Evolutionary conservation across 2,888 invertebrate genomes (phyloP).

Genomic region (Reticulitermes lucifugus): DNA sequence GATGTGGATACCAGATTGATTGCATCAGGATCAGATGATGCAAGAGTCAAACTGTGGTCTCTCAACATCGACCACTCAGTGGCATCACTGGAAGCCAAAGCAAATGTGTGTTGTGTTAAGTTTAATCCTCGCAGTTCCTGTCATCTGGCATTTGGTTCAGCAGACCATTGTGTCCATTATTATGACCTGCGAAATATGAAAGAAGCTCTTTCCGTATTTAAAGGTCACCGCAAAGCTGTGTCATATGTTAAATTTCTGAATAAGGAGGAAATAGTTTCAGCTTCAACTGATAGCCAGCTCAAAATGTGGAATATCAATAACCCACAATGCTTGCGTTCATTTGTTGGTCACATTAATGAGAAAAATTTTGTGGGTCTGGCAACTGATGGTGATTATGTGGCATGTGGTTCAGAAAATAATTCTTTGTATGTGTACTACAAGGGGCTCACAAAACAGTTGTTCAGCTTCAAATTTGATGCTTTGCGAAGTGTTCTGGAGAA

Average conservation of each 20-base stretch:
- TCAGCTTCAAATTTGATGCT: constrained; percentile 89
- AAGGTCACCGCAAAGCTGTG: constrained; percentile 93
- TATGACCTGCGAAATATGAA: constrained; percentile 90
- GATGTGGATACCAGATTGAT: constrained; percentile 89
- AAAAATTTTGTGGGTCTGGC: constrained; percentile 96
- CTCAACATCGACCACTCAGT: constrained; percentile 88
- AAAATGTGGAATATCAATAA: constrained; percentile 90
- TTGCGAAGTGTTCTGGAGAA: constrained; percentile 81
- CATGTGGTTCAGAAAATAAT: constrained; percentile 96
- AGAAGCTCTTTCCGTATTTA: constrained; percentile 83
- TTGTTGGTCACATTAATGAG: constrained; percentile 93
- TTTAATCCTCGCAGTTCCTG: constrained; percentile 87
- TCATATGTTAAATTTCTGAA: constrained; percentile 94
- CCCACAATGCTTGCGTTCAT: constrained; percentile 82
- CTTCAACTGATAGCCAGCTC: constrained; percentile 90
- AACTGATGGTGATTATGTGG: constrained; percentile 91
- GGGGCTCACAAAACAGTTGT: constrained; percentile 86
- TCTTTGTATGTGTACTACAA: constrained; percentile 93
- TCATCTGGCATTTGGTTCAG: constrained; percentile 95
- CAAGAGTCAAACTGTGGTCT: constrained; percentile 93
- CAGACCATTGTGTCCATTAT: constrained; percentile 96
- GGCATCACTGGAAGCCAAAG: constrained; percentile 90
- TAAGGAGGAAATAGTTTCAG: constrained; percentile 87
- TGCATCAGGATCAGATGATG: constrained; percentile 94
- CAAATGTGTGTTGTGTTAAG: constrained; percentile 96